phyloP scores from a whole-genome alignment of 2,113 vertebrate species.

The Pituophis catenifer region DNA sequence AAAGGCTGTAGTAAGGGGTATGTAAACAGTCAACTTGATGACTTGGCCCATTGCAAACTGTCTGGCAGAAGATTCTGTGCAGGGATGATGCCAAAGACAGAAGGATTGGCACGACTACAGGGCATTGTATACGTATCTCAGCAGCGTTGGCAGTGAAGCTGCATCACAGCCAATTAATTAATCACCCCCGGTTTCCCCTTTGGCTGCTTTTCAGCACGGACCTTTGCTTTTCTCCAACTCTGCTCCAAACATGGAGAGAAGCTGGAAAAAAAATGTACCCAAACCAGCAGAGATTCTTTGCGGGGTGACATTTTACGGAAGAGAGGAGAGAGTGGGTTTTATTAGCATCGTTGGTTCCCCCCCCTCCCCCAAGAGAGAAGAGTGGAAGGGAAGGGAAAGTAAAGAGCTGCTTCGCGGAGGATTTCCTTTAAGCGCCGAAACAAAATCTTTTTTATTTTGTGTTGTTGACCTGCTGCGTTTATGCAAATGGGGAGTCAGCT shows the following conservation, averaged over 20 bases:
- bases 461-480: background rate
- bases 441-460: background rate
- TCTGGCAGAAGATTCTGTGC: background rate
- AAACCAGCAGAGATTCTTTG: background rate
- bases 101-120: background rate
- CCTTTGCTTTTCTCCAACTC: background rate
- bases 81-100: background rate
- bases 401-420: background rate
- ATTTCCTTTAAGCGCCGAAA: background rate
- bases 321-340: background rate
- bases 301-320: background rate
- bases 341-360: background rate
- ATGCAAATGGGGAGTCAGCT: background rate
- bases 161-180: background rate
- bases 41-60: background rate
- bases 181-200: background rate
- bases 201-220: background rate
- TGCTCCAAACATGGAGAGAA: background rate
- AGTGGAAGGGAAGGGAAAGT: background rate
- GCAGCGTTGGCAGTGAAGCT: background rate
- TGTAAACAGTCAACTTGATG: background rate
- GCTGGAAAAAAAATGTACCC: background rate
- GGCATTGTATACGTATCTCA: background rate
- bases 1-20: background rate
- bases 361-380: background rate